Conservation (phyloP, 2,888 invertebrate genomes). For the Kryphioiulus occultus region DNA sequence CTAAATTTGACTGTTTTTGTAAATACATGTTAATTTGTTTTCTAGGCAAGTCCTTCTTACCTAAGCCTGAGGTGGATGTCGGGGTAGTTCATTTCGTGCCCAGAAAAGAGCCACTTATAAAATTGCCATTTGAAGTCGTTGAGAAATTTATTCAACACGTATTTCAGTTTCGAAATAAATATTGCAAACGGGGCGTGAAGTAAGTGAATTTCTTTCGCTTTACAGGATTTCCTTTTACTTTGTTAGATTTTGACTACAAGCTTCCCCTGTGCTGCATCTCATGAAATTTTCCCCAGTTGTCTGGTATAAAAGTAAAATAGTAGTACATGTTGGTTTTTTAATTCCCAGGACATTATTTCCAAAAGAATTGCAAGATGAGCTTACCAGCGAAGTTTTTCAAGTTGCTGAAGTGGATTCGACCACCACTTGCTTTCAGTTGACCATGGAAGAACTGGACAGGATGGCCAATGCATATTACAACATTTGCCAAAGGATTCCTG, state of each 20-base stretch:
- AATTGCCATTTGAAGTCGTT: conserved; percentile 79
- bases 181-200: conserved; percentile 60
- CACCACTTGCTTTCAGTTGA: conserved; percentile 75
- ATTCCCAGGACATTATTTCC: conserved; percentile 75
- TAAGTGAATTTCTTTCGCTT: neutral
- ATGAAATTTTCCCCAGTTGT: too few relatives aligned
- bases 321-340: neutral
- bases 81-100: conserved; percentile 91
- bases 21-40: conserved; percentile 56
- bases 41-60: conserved; percentile 77
- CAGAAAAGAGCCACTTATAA: conserved; percentile 74
- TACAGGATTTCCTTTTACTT: neutral
- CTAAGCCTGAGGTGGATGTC: conserved; percentile 95
- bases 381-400: conserved; percentile 73
- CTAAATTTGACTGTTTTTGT: neutral
- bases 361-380: conserved; percentile 70
- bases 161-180: conserved; percentile 89
- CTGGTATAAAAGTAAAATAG: too few relatives aligned
- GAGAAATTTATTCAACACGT: conserved; percentile 88
- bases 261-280: too few relatives aligned
- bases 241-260: too few relatives aligned
- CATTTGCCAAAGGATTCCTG: conserved; percentile 67
- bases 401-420: conserved; percentile 76
- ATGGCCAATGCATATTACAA: conserved; percentile 79
- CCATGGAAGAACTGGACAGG: conserved; percentile 78